Evolutionary conservation across 1,140 invertebrate genomes (phyloP).

Genomic region (Dendroctonus valens): DNA sequence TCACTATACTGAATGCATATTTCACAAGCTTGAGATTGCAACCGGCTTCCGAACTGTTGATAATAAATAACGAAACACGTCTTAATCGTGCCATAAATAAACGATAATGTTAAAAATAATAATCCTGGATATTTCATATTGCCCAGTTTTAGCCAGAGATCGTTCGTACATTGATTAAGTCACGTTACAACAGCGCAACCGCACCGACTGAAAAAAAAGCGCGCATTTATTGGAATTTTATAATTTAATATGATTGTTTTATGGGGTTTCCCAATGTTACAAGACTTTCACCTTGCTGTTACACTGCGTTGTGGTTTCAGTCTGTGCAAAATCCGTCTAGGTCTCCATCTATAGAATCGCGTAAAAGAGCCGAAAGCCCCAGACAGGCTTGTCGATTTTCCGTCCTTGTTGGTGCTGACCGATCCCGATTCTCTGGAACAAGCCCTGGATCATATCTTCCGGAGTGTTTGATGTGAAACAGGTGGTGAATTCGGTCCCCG

Average conservation of each 20-base stretch:
- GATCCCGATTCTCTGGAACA: constrained; percentile 12
- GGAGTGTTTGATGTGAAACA: constrained; percentile 2
- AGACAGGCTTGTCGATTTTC: neutral
- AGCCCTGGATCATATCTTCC: constrained; percentile 12
- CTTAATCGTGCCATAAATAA: no score
- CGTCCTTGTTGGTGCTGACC: neutral
- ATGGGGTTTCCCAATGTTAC: constrained; percentile 6
- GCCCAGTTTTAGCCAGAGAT: no score
- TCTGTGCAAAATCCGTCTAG: neutral
- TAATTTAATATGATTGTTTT: constrained; percentile 1
- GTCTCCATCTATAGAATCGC: neutral
- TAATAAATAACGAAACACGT: no score
- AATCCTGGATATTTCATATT: no score
- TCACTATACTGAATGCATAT: no score
- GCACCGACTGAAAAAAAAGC: no score
- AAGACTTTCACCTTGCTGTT: constrained; percentile 11
- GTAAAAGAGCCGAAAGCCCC: neutral
- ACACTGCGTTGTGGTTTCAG: neutral
- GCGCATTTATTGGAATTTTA: no score
- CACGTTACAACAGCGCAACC: no score
- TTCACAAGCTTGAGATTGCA: no score
- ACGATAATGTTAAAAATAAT: no score
- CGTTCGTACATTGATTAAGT: no score
- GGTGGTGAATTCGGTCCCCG: constrained; percentile 1
- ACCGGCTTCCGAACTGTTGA: no score